phyloP scores from a whole-genome alignment of 2,113 vertebrate genomes.

The Oncorhynchus clarkii region DNA sequence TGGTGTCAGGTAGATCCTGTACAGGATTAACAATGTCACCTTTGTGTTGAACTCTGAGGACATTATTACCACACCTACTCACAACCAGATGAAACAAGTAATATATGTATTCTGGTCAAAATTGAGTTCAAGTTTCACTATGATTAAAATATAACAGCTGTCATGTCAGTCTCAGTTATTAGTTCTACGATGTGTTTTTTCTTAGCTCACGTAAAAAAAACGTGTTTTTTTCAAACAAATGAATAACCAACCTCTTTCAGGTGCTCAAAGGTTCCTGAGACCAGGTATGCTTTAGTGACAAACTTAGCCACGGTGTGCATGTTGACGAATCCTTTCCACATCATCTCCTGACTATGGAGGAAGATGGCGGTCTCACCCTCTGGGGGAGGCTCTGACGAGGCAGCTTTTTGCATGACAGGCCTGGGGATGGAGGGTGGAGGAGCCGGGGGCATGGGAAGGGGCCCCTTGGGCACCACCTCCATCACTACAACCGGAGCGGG shows the following conservation, averaged over 20 bases:
- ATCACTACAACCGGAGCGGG: constrained; percentile 29
- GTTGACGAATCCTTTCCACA: constrained; percentile 98
- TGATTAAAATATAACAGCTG: background rate
- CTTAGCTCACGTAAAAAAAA: background rate
- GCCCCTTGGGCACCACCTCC: constrained; percentile 48
- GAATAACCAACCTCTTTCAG: constrained; percentile 87
- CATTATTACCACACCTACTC: background rate
- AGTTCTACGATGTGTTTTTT: background rate
- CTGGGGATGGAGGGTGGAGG: constrained; percentile 66
- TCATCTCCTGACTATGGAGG: constrained; percentile 88
- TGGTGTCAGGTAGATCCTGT: constrained; percentile 96
- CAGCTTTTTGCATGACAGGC: constrained; percentile 79
- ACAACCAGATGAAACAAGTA: background rate
- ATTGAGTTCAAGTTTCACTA: background rate
- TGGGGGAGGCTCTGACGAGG: constrained; percentile 77
- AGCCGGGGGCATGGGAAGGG: constrained; percentile 68
- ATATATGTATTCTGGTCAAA: background rate
- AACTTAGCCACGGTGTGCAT: constrained; percentile 98
- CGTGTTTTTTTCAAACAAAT: background rate
- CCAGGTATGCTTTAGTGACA: constrained; percentile 96
- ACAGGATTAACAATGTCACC: constrained; percentile 32
- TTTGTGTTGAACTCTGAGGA: background rate
- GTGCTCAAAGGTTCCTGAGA: constrained; percentile 93
- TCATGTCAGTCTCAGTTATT: background rate
- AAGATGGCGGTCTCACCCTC: constrained; percentile 91